Percentiles rank a stretch among this genome's conserved stretches.
Evolutionary conservation across 2,113 vertebrate genomes (phyloP).

Genomic region (Nesogale talazaci): DNA sequence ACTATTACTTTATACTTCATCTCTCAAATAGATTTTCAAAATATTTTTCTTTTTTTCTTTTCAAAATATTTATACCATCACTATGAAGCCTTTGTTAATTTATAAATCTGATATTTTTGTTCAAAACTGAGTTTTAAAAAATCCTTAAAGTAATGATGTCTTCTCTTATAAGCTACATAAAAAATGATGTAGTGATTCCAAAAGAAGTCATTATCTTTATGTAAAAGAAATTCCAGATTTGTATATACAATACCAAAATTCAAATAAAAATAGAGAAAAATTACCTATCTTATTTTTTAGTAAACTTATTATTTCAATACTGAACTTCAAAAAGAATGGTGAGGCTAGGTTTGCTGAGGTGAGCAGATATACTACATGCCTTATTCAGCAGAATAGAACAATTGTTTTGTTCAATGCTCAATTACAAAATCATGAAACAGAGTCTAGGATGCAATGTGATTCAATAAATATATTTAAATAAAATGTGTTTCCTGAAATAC

Average conservation of each 20-base stretch:
- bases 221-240: slow-evolving; percentile 28
- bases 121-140: slow-evolving; percentile 2
- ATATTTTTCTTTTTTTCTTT: too few species aligned
- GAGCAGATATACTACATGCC: not conserved
- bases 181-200: slow-evolving; percentile 27
- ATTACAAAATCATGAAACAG: not conserved
- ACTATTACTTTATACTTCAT: not conserved
- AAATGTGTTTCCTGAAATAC: slow-evolving; percentile 53
- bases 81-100: slow-evolving; percentile 1
- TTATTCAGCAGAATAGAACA: not conserved
- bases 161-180: not conserved
- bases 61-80: not conserved
- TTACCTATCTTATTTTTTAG: not conserved
- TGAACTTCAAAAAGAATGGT: not conserved
- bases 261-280: slow-evolving; percentile 24
- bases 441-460: not conserved
- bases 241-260: not conserved
- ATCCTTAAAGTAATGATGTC: not conserved
- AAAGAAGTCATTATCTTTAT: not conserved
- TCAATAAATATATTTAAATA: slow-evolving; percentile 46
- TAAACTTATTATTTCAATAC: not conserved
- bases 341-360: not conserved
- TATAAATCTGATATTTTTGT: not conserved
- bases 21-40: not conserved
- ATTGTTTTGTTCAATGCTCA: not conserved